Conservation (phyloP, 2,113 vertebrate genomes). For the Psophia crepitans region DNA sequence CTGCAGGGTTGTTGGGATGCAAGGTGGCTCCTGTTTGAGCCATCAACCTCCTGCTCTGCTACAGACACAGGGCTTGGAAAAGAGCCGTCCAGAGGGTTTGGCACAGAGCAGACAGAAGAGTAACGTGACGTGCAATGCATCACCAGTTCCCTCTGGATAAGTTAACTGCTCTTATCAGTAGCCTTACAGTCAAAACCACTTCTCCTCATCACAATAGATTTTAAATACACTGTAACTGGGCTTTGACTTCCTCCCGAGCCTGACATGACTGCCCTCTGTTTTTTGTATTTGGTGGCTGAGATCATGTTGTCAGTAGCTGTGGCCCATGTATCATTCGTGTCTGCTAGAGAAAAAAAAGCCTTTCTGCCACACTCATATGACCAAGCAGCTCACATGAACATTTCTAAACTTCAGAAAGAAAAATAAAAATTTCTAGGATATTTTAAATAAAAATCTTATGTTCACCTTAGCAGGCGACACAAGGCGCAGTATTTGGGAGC, state of each 20-base stretch:
- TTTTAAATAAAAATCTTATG: background rate
- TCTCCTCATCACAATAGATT: background rate
- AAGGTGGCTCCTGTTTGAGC: background rate
- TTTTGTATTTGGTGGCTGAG: background rate
- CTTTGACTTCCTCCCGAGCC: background rate
- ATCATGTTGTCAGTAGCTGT: background rate
- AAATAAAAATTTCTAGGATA: background rate
- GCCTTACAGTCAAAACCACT: background rate
- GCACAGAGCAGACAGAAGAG: background rate
- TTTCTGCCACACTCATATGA: background rate
- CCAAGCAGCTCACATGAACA: background rate
- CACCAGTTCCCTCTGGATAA: accelerated
- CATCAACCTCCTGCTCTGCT: background rate
- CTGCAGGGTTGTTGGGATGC: background rate
- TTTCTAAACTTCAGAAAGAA: background rate
- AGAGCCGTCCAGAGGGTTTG: background rate
- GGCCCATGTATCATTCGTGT: background rate
- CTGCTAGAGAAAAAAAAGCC: background rate
- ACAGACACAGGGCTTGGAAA: background rate
- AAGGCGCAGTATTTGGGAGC: background rate
- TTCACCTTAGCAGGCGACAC: background rate
- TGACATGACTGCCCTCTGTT: background rate
- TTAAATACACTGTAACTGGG: background rate
- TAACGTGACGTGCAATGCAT: accelerated
- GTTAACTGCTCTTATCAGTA: background rate